Evolutionary conservation across 1,140 invertebrate species (phyloP), one percentile per base, ranked within the genome.

Genomic region (Dysdera silvatica): DNA sequence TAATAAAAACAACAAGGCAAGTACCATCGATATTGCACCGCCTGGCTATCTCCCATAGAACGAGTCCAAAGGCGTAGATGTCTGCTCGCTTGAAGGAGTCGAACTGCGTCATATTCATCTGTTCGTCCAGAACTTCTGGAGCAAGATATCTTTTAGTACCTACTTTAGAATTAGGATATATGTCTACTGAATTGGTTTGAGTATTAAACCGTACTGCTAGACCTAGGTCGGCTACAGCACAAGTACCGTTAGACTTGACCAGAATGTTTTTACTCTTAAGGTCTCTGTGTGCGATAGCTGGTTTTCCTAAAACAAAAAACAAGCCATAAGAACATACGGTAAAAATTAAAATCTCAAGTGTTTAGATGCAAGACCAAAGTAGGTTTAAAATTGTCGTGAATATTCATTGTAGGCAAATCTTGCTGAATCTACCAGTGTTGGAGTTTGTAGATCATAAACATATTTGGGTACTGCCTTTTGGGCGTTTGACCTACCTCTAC

Each of bases 41-140:
- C 55, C 89, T 81, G 2, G 86, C 82, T 67, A 95, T 87, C 78
- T 96, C 93, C 94, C 94, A 98, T 64, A 95, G 80, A 45, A 97
- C 92, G 58, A 98, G 78, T 14, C 91, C 92, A 67, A 95, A 83
- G 8, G 93, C 90, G 74, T 98, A 98, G 16, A 98, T 89, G 78
- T 98, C 95, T 7, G 91, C 92, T 61, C 89, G 80, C 78, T 94
- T 94, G 79, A 93, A 96, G 12, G 90, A 90, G 74, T 95, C 91
- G 78, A 97, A 95, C 71, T 93, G 88, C 69, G 86, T 84, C 72
- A 84, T 84, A 74, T 93, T 93, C 77, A 95, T 89, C 58, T 85
- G 85, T 72, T 94, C 90, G 70, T 94, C 88, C 35, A 98, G 79
- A 43, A 93, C 84, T 59, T 81, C 80, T 31, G 80, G 78, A 26